Conservation (phyloP, 2,113 vertebrate species). For the Dendropsophus ebraccatus region DNA sequence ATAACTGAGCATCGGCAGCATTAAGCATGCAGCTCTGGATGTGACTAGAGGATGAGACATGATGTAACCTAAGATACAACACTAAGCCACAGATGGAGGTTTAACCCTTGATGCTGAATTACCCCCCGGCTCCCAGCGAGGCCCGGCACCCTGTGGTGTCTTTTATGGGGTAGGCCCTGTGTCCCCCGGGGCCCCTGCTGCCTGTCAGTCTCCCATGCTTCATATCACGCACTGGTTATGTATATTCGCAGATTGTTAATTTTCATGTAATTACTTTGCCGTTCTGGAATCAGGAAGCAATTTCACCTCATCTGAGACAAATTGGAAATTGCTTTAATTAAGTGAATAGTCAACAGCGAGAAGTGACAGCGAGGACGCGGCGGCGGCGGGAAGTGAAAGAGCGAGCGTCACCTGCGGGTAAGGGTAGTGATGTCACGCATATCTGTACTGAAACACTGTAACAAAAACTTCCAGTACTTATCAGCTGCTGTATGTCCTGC, state of each 20-base stretch:
- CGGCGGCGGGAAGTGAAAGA: background rate
- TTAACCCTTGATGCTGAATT: background rate
- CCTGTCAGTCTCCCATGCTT: background rate
- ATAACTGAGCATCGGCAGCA: background rate
- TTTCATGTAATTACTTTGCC: background rate
- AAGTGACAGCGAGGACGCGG: background rate
- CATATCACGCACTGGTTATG: background rate
- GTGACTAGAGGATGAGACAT: background rate
- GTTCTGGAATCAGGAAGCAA: background rate
- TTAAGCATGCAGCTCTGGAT: background rate
- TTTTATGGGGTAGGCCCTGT: background rate
- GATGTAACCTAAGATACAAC: background rate
- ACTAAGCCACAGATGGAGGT: background rate
- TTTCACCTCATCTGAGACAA: conserved; percentile 19
- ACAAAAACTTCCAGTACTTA: too few relatives aligned
- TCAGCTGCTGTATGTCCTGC: too few relatives aligned
- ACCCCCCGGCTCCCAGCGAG: too few relatives aligned
- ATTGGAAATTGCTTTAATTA: conserved; percentile 27
- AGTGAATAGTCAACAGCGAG: background rate
- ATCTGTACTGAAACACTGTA: background rate
- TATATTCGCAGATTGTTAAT: background rate
- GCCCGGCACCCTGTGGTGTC: too few relatives aligned
- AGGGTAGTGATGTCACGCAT: background rate
- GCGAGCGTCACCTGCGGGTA: background rate
- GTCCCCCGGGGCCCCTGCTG: background rate